Evolutionary conservation across 2,888 invertebrate genomes (phyloP), one percentile per base, ranked within the genome.

Genomic region (Nyleta sp.): DNA sequence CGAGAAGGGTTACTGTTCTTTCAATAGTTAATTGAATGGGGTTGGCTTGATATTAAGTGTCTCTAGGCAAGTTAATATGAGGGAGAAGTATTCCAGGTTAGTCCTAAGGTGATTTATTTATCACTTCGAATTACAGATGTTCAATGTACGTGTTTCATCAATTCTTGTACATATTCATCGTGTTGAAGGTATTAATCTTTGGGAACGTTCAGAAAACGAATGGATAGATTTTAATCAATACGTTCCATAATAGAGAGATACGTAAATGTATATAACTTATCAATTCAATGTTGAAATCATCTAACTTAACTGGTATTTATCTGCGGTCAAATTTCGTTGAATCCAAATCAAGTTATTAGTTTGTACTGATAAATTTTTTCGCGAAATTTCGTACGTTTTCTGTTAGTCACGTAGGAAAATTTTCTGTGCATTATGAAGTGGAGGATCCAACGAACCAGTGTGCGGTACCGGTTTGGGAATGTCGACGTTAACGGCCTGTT

Each of bases 401-500:
- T 18, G 48, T 52, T 64, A 55, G 60, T 72, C 48, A 46, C 38
- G 64, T 65, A 73, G 64, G 50, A 70, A 74, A 74, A 74, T 79
- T 74, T 70, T 75, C 72, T 50, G 60, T 71, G 50, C 40, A 72
- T 71, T 67, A 79, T 72, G 53, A 46, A 68, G 64, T 70, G 60
- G 46, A 77, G 72, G 64, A 77, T 68, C 65, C 67, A 77, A 53
- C 70, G 71, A 77, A 73, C 80, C 74, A 65, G 64, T 64, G 74
- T 80, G 67, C 50, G 76, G 59, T 83, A 82, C 82, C 74, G 82
- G 84, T 87, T 85, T 81, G 83, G 81, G 84, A 83, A 84, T 83
- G 86, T 77, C 83, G 88, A 88, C 88, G 82, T 87, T 88, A 88
- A 88, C 85, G 87, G 84, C 83, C 85, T 83, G 87, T 85, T 88